phyloP scores from a whole-genome alignment of 1,140 invertebrate species.

The Hydropsyche tenuis region DNA sequence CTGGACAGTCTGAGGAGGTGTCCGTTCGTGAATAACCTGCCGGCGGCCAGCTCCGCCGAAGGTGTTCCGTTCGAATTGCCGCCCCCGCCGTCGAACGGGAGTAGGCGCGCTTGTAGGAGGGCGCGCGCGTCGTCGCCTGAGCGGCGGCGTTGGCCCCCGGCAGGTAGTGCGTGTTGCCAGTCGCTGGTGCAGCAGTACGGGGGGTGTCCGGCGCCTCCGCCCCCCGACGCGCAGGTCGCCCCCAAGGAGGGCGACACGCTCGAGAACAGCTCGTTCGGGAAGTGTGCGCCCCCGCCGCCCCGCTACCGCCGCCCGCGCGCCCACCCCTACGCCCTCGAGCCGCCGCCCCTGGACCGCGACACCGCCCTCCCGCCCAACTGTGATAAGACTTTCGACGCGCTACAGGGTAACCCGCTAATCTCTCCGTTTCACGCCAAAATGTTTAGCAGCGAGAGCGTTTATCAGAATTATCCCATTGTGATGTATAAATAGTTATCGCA shows the following conservation, averaged over 20 bases:
- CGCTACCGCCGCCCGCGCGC: constrained; percentile 23
- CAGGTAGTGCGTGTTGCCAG: neutral
- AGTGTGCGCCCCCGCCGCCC: constrained; percentile 33
- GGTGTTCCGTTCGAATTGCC: constrained; percentile 37
- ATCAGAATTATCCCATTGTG: constrained; percentile 50
- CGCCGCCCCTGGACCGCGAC: constrained; percentile 28
- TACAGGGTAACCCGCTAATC: constrained; percentile 50
- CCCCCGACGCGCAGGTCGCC: constrained; percentile 18
- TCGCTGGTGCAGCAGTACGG: constrained; percentile 5
- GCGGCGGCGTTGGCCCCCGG: neutral
- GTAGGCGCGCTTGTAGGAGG: constrained; percentile 7
- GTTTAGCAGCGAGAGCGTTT: constrained; percentile 47
- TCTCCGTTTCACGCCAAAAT: constrained; percentile 50
- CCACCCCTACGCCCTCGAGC: constrained; percentile 44
- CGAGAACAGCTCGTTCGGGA: constrained; percentile 41
- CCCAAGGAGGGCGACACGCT: constrained; percentile 48
- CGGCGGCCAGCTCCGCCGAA: constrained; percentile 36
- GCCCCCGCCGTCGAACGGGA: constrained; percentile 11
- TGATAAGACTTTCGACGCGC: constrained; percentile 50
- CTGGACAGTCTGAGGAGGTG: constrained; percentile 77
- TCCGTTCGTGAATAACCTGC: constrained; percentile 64
- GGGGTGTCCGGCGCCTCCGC: constrained; percentile 17
- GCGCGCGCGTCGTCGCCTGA: neutral
- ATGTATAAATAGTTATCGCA: constrained; percentile 48
- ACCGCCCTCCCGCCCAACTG: constrained; percentile 41